Base-by-base conservation (phyloP, 2,888 invertebrate genomes). In the Papilio protenor region DNA sequence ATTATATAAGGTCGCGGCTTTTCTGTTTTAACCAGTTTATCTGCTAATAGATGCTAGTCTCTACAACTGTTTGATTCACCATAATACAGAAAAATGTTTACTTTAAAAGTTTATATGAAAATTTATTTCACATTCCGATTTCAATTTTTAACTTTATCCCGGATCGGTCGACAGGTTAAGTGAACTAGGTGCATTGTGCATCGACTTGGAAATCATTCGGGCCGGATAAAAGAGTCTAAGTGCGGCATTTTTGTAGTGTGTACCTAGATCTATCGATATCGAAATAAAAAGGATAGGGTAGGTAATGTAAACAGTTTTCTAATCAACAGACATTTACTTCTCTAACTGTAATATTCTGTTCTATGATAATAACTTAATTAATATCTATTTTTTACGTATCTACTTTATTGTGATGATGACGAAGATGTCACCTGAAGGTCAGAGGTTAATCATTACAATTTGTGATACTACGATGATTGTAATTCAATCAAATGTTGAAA, bases 201-300 rank as follows among this genome's bases (percentile, higher is more conserved):
- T 86, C 86, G 85, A 87, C 89, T 84, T 82, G 80, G 81, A 81
- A 73, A 76, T 81, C 83, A 86, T 84, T 82, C 84, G 85, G 84
- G 84, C 80, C 79, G 83, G 83, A 87, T 87, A 87, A 87, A 86
- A 85, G 84, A 82, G 83, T 80, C 80, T 74, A 82, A 81, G 78
- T 83, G 82, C 81, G 84, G 84, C 86, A 87, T 88, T 86, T 87
- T 85, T 84, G 84, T 88, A 88, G 87, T 61, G 61, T 88, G 83
- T 83, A 80, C 82, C 83, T 79, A 72, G 81, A 83, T 85, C 83
- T 84, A 85, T 82, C 78, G 79, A 78, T 75, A 79, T 81, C 80
- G 81, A 82, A 82, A 80, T 59, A 4, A 59, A 57, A 10, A 11
- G 18, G 21, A 27, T 27, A 27, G 1, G 27, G 27, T 27, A 27